A percentile compares a stretch with the other conserved stretches of the same genome.
Evolutionary conservation across 64 coral and sea anemone genomes (phyloP).

Genomic region (Stylophora pistillata): DNA sequence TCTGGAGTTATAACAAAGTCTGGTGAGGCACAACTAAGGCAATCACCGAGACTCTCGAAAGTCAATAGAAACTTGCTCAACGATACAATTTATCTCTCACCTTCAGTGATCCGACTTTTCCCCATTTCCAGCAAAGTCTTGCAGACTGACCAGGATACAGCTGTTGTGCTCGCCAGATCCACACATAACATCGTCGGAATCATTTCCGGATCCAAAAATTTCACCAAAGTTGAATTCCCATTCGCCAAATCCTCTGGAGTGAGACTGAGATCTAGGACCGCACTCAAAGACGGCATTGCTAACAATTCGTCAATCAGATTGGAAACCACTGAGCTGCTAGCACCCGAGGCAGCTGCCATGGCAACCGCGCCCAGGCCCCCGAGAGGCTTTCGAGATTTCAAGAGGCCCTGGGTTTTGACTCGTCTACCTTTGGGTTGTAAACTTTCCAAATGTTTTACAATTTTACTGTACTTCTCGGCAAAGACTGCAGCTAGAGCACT

Average conservation of each 20-base stretch:
- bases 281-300: conserved; percentile 55
- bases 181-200: conserved; percentile 80
- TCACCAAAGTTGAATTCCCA: conserved; percentile 50
- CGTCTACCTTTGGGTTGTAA: conserved; percentile 74
- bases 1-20: no score
- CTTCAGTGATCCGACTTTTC: conserved; percentile 59
- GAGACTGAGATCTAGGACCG: conserved; percentile 32
- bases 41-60: no score
- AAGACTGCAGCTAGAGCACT: conserved; percentile 80
- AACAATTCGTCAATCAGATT: conserved; percentile 75
- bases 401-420: background rate
- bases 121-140: conserved; percentile 77
- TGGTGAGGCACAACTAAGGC: no score
- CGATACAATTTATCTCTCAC: conserved; percentile 23
- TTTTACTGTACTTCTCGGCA: conserved; percentile 77
- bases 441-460: conserved; percentile 58
- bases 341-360: conserved; percentile 93
- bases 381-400: conserved; percentile 24
- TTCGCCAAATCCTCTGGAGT: conserved; percentile 46
- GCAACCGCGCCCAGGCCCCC: conserved; percentile 85
- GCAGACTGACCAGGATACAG: conserved; percentile 48
- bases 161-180: conserved; percentile 77
- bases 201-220: conserved; percentile 60
- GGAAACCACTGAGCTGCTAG: conserved; percentile 47
- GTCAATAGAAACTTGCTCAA: no score